phyloP scores from a whole-genome alignment of 2,797 vertebrate genomes.

The Nasua narica region DNA sequence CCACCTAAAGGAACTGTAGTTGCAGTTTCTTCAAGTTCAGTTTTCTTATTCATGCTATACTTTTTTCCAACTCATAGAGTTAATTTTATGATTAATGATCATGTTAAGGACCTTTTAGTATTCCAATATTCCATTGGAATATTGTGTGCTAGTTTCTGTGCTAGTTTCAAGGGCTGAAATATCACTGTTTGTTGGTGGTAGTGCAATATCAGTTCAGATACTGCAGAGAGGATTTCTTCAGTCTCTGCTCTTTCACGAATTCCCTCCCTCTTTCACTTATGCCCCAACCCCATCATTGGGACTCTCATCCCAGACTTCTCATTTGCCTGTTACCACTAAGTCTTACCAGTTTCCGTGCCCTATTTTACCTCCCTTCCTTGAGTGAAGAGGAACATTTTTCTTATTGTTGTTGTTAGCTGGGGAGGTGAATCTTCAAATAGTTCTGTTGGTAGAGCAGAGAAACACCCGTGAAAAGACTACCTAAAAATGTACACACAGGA shows the following conservation, averaged over 20 bases:
- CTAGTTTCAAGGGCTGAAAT: background rate
- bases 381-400: background rate
- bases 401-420: background rate
- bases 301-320: background rate
- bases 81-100: background rate
- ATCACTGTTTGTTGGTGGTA: background rate
- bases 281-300: accelerated
- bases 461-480: background rate
- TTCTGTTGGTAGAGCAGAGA: background rate
- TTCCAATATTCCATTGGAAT: background rate
- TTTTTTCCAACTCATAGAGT: background rate
- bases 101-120: background rate
- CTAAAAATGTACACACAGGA: background rate
- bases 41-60: background rate
- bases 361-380: background rate
- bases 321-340: background rate
- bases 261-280: background rate
- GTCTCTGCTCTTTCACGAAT: background rate
- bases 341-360: background rate
- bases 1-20: background rate
- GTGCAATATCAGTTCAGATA: background rate
- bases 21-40: background rate
- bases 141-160: too few relatives aligned
- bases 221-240: background rate
- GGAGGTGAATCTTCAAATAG: background rate